These are phyloP conservation scores for Sialis fuliginosa DNA, from an alignment of 2,888 invertebrate species.

Conservation along the genomic window DNA sequence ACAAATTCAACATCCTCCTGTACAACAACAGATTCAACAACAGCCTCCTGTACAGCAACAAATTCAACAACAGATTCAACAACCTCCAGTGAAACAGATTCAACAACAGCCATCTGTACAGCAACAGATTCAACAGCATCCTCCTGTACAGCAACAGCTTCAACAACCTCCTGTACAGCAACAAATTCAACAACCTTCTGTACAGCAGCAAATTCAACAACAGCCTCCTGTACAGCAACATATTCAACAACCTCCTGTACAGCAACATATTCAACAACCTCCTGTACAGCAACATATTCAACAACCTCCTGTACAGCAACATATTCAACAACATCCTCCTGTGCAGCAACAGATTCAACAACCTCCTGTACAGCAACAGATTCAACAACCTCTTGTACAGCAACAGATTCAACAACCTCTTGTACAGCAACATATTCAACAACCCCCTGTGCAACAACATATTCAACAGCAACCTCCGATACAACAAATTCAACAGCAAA, in stretches of 20 bases:
- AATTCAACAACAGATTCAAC: slow-evolving; percentile 5
- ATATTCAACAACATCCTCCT: slow-evolving; percentile 5
- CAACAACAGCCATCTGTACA: slow-evolving; percentile 3
- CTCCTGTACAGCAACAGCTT: slow-evolving; percentile 8
- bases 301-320: slow-evolving; percentile 7
- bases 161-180: not conserved
- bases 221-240: not conserved
- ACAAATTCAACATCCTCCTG: slow-evolving; percentile 7
- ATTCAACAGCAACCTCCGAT: too few relatives aligned
- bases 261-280: slow-evolving; percentile 8
- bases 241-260: slow-evolving; percentile 1
- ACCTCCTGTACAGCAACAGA: too few relatives aligned
- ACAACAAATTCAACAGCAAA: slow-evolving; percentile 8
- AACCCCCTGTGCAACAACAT: too few relatives aligned
- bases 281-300: slow-evolving; percentile 7
- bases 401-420: slow-evolving; percentile 16
- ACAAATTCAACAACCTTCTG: not conserved
- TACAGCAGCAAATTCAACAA: slow-evolving; percentile 11
- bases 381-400: too few relatives aligned
- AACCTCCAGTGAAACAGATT: slow-evolving; percentile 5
- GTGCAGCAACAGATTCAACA: too few relatives aligned
- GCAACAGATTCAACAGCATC: slow-evolving; percentile 4
- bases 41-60: slow-evolving; percentile 4
- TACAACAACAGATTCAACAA: slow-evolving; percentile 6
- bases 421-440: slow-evolving; percentile 9